Percentiles rank a stretch among this genome's conserved stretches.
Conservation (phyloP, 2,113 vertebrate species). For the Procavia capensis region DNA sequence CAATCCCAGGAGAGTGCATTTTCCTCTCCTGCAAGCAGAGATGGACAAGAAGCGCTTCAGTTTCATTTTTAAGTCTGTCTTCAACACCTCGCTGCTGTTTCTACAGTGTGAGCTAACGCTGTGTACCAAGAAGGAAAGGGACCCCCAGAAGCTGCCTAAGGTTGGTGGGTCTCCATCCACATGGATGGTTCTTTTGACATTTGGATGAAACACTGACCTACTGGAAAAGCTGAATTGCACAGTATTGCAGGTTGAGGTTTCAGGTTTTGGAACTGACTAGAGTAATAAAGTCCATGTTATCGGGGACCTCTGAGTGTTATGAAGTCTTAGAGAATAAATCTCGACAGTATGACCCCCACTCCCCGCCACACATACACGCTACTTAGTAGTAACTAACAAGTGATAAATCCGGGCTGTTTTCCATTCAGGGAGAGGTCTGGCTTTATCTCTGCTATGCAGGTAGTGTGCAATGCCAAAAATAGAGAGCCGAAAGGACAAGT, state of each 20-base stretch:
- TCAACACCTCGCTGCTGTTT: slow-evolving; percentile 92
- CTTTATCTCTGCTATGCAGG: slow-evolving; percentile 66
- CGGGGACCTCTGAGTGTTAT: slow-evolving; percentile 61
- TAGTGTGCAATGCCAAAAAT: slow-evolving; percentile 51
- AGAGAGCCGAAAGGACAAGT: slow-evolving; percentile 31
- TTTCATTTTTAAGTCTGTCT: slow-evolving; percentile 93
- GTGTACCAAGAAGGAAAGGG: slow-evolving; percentile 88
- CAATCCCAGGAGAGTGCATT: slow-evolving; percentile 82
- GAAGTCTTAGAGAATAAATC: slow-evolving; percentile 56
- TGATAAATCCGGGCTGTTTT: slow-evolving; percentile 80
- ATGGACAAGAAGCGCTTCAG: slow-evolving; percentile 93
- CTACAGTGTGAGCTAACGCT: slow-evolving; percentile 95
- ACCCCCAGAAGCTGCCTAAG: slow-evolving; percentile 86
- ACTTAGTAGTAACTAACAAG: slow-evolving; percentile 35
- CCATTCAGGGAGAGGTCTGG: slow-evolving; percentile 56
- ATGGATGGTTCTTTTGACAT: background rate
- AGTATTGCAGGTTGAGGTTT: slow-evolving; percentile 53
- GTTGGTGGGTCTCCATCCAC: slow-evolving; percentile 83
- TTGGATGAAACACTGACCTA: background rate
- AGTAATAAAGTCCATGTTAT: slow-evolving; percentile 39
- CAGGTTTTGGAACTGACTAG: slow-evolving; percentile 3
- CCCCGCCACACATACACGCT: slow-evolving; percentile 28
- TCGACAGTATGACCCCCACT: no score
- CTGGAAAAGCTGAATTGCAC: background rate
- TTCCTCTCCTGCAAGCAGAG: slow-evolving; percentile 82